Evolutionary conservation across 2,888 invertebrate species (phyloP).

Genomic region (Spisula solida): DNA sequence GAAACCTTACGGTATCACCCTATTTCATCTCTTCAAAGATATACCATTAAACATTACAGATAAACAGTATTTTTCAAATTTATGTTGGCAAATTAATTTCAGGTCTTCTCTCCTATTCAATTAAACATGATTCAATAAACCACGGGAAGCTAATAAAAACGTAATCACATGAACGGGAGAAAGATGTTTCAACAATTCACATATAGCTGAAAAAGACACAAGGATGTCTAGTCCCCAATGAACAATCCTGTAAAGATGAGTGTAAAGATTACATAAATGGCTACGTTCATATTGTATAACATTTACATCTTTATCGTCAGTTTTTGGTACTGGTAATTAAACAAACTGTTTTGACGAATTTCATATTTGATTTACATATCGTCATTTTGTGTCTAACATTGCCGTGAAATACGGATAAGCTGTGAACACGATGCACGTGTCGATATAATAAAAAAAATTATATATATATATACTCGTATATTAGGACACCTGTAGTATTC

Average conservation of each 20-base stretch:
- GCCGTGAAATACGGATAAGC: too few relatives aligned
- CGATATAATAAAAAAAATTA: too few relatives aligned
- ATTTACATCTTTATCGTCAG: background rate
- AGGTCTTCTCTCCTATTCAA: constrained; percentile 15
- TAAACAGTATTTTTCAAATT: constrained; percentile 17
- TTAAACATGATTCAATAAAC: constrained; percentile 35
- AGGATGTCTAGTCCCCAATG: background rate
- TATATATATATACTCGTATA: too few relatives aligned
- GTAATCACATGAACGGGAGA: background rate
- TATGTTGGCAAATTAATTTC: constrained; percentile 39
- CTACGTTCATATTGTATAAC: background rate
- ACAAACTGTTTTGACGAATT: background rate
- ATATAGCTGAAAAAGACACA: background rate
- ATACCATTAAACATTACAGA: background rate
- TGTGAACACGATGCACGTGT: too few relatives aligned
- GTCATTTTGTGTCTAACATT: background rate
- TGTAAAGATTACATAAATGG: background rate
- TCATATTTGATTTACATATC: background rate
- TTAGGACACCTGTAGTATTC: too few relatives aligned
- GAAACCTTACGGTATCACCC: background rate
- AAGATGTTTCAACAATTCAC: background rate
- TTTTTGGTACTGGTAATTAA: background rate
- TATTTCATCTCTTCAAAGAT: background rate
- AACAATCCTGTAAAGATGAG: background rate
- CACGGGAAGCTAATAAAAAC: constrained; percentile 29